Conservation (phyloP, 2,113 vertebrate species). For the Cynopterus brachyotis region DNA sequence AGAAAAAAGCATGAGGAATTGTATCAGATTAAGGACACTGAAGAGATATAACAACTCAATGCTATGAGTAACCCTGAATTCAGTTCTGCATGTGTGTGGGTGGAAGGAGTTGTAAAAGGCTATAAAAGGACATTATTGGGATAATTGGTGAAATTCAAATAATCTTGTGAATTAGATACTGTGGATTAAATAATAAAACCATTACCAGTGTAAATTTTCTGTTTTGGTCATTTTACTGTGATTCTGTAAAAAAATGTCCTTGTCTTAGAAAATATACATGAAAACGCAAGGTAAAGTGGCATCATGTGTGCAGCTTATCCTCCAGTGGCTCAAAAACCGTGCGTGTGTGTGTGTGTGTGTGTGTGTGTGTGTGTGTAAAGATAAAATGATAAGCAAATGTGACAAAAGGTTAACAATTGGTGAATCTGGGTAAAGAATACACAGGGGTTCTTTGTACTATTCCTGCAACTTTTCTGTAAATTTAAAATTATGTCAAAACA, state of each 20-base stretch:
- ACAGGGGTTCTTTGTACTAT: neutral
- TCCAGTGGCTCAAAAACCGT: neutral
- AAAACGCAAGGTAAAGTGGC: neutral
- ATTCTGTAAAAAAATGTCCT: neutral
- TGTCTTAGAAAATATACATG: neutral
- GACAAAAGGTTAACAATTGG: neutral
- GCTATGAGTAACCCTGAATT: neutral
- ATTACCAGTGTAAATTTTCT: neutral
- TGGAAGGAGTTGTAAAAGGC: neutral
- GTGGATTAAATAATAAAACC: neutral
- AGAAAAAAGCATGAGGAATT: neutral
- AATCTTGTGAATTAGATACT: neutral
- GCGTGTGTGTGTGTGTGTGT: neutral
- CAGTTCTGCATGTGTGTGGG: neutral
- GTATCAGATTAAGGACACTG: neutral
- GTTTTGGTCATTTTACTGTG: neutral
- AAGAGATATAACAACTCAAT: neutral
- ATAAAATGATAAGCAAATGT: neutral
- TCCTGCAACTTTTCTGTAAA: neutral
- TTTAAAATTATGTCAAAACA: constrained; percentile 32
- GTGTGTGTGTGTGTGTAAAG: neutral
- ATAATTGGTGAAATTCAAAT: neutral
- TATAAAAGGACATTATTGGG: neutral
- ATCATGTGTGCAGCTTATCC: neutral
- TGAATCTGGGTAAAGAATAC: neutral